phyloP scores from a whole-genome alignment of 2,797 vertebrate genomes.

The Myotis pilosus region DNA sequence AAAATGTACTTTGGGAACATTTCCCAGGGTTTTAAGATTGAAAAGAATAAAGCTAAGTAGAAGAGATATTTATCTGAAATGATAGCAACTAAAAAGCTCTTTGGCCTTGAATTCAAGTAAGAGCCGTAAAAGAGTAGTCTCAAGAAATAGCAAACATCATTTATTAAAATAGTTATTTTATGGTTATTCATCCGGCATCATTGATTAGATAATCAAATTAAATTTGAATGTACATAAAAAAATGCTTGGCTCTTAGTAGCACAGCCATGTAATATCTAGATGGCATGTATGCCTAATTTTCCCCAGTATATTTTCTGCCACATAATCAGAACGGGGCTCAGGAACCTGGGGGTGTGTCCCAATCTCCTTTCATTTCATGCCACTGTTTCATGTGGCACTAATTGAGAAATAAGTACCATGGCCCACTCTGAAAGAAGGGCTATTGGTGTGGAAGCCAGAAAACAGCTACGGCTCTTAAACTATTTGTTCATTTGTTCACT shows the following conservation, averaged over 20 bases:
- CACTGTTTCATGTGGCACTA: background rate
- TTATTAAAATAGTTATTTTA: background rate
- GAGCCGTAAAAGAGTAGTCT: background rate
- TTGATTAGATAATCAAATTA: background rate
- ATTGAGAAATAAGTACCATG: background rate
- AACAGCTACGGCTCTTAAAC: background rate
- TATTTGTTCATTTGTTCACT: background rate
- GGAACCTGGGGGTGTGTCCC: background rate
- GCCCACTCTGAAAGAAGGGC: background rate
- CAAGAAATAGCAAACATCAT: constrained; percentile 1
- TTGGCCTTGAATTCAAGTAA: constrained; percentile 27
- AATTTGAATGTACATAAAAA: background rate
- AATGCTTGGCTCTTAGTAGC: background rate
- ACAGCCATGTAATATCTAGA: background rate
- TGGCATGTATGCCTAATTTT: background rate
- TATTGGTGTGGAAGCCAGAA: background rate
- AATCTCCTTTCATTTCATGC: background rate
- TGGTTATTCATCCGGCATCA: background rate
- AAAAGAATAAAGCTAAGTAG: constrained; percentile 15
- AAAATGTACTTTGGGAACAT: constrained; percentile 46
- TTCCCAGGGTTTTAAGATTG: constrained; percentile 59
- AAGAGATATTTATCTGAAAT: background rate
- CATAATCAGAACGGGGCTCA: background rate
- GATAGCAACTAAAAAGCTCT: background rate
- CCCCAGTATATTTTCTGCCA: background rate